Base-by-base conservation (phyloP, 1,140 invertebrate genomes). In the Condylostylus longicornis region DNA sequence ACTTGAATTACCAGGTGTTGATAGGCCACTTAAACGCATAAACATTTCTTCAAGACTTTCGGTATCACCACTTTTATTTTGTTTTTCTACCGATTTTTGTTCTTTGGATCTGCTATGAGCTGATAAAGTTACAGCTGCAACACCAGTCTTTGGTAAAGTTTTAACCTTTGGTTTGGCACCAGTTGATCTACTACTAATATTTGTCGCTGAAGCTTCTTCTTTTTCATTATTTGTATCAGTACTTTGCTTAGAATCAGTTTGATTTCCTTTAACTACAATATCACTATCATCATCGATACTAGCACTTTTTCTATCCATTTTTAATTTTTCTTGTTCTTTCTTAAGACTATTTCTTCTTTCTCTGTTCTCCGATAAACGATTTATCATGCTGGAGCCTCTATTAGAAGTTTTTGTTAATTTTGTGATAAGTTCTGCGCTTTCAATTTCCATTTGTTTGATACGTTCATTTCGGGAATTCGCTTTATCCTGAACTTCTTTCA, bases 371-470 rank as follows among this genome's bases (percentile, higher is more conserved):
- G 50, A 46, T 13, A 58, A 54, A 18, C 54, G 46, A 43, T 58
- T 53, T 14, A 58, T 64, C 34, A 65, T 66, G 10, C 58, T 46
- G 0, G 54, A 60, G 28, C 63, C 59, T 17, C 63, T 61, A 34
- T 63, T 60, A 0, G 61, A 54, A 1, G 54, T 56, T 15, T 46
- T 36, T 3, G 61, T 69, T 45, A 78, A 67, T 53, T 75, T 74
- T 17, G 68, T 66, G 42, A 80, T 71, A 3, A 84, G 48, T 48
- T 72, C 65, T 36, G 70, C 65, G 28, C 76, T 75, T 47, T 83
- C 72, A 33, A 77, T 72, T 53, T 84, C 79, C 19, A 85, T 52
- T 3, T 72, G 58, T 46, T 70, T 70, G 10, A 83, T 53, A 23
- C 80, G 64, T 32, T 67, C 70, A 17, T 72, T 70, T 21, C 75